These are phyloP conservation scores for Miniopterus natalensis DNA, from an alignment of 2,113 vertebrate species.

Conservation along the genomic window DNA sequence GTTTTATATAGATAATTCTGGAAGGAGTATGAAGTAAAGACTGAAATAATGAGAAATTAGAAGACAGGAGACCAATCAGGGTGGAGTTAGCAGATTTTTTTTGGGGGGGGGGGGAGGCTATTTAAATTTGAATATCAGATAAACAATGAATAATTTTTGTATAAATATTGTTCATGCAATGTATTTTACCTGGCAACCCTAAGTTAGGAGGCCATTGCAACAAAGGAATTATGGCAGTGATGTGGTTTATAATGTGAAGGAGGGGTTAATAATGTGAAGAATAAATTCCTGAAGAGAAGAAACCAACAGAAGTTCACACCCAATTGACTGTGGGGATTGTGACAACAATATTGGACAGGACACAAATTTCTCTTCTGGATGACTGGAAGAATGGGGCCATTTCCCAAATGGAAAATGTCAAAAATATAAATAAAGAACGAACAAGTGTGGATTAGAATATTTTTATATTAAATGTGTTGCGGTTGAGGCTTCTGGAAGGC, in stretches of 20 bases:
- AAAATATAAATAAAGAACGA: background rate
- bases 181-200: background rate
- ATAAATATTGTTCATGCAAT: background rate
- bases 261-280: background rate
- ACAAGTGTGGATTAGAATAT: background rate
- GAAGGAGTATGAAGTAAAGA: background rate
- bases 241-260: background rate
- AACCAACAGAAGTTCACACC: background rate
- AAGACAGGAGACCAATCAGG: background rate
- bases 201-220: background rate
- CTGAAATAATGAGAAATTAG: slow-evolving; percentile 40
- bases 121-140: slow-evolving; percentile 54
- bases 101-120: background rate
- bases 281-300: background rate
- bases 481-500: background rate
- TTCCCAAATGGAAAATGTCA: background rate
- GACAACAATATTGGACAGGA: background rate
- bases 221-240: background rate
- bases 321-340: background rate
- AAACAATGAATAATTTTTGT: background rate
- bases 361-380: background rate
- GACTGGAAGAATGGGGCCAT: background rate
- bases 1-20: slow-evolving; percentile 31
- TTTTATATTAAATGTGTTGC: background rate
- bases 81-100: background rate